Conservation (phyloP, 2,797 vertebrate genomes). For the Craterocephalus amniculus region DNA sequence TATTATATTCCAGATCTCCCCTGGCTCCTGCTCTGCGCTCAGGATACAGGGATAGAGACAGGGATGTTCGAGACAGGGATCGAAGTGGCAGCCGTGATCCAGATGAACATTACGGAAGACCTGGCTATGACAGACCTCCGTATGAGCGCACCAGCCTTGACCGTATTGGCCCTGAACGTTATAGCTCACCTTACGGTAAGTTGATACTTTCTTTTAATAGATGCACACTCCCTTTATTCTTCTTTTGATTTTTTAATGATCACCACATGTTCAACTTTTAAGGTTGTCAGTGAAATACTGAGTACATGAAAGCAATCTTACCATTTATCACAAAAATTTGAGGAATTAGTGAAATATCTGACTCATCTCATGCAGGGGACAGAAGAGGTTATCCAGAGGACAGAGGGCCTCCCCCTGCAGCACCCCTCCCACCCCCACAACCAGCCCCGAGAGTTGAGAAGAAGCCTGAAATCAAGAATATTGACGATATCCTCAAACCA, state of each 20-base stretch:
- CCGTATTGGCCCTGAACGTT: conserved; percentile 87
- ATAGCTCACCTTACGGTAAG: conserved; percentile 89
- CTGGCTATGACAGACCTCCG: conserved; percentile 88
- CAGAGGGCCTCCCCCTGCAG: conserved; percentile 84
- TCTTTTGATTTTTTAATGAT: neutral
- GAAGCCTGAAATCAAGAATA: conserved; percentile 97
- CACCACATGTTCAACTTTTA: neutral
- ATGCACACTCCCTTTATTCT: neutral
- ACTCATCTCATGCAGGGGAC: conserved; percentile 81
- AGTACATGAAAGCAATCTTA: neutral
- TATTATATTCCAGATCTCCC: conserved; percentile 73
- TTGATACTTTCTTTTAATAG: conserved; percentile 42
- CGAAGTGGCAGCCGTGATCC: conserved; percentile 88
- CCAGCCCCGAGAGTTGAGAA: conserved; percentile 89
- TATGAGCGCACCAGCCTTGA: conserved; percentile 81
- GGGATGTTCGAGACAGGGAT: conserved; percentile 88
- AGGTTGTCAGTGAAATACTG: neutral
- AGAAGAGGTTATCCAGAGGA: conserved; percentile 92
- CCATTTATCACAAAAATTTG: neutral
- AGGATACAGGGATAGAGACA: conserved; percentile 84
- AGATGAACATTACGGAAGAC: conserved; percentile 84
- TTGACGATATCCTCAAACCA: conserved; percentile 95
- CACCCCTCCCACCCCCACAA: conserved; percentile 81
- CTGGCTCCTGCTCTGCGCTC: conserved; percentile 78
- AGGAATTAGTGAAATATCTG: conserved; percentile 12